phyloP scores from a whole-genome alignment of 1,140 invertebrate genomes.

The Wiebesia pumilae region DNA sequence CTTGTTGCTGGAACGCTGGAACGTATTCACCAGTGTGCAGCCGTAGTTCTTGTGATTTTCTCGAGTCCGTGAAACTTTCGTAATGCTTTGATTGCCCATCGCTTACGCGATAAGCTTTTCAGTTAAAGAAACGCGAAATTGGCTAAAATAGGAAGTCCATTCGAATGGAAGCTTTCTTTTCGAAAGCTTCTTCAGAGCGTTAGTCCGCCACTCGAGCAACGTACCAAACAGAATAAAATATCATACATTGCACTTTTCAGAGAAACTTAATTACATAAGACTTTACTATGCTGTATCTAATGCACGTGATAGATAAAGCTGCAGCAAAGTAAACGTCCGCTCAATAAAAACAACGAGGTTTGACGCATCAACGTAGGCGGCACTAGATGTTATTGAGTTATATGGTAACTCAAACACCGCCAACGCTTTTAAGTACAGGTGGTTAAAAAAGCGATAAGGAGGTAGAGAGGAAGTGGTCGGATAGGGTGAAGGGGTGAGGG shows the following conservation, averaged over 20 bases:
- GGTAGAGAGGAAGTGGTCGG: not conserved
- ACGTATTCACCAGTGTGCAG: not conserved
- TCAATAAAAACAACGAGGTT: not conserved
- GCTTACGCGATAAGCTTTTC: not conserved
- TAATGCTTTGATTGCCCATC: not conserved
- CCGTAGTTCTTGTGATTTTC: not conserved
- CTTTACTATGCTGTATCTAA: not conserved
- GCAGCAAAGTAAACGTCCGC: not conserved
- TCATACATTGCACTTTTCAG: not conserved
- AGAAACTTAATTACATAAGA: not conserved
- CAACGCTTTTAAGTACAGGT: not conserved
- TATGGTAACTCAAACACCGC: not conserved
- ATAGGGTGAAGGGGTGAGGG: too few species aligned
- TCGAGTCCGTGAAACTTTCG: slow-evolving; percentile 6
- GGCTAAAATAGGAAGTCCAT: not conserved
- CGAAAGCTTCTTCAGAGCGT: too few species aligned
- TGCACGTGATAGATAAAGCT: not conserved
- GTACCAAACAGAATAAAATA: not conserved
- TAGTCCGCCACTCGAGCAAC: too few species aligned
- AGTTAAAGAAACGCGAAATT: not conserved
- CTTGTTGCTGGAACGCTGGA: not conserved
- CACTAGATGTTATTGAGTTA: not conserved
- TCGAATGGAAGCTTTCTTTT: too few species aligned
- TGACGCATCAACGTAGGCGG: not conserved
- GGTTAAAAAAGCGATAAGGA: not conserved